Percentiles rank a stretch among this genome's conserved stretches.
phyloP scores from a whole-genome alignment of 2,888 invertebrate genomes.

The Dascillus cervinus region DNA sequence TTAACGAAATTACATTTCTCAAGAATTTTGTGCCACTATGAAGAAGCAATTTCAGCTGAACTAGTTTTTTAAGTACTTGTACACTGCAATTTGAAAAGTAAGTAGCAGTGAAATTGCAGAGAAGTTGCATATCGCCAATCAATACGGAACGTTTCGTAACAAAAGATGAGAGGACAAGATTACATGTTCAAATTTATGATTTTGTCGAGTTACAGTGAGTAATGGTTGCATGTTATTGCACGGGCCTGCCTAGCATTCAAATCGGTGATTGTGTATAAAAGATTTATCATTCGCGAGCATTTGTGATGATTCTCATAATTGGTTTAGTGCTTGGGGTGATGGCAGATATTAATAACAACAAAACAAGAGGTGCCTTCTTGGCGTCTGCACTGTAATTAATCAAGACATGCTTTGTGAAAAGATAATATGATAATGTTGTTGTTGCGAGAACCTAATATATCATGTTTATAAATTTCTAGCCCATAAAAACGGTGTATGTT shows the following conservation, averaged over 20 bases:
- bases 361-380: slow-evolving; percentile 30
- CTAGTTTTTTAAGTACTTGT: no score
- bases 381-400: slow-evolving; percentile 25
- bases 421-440: slow-evolving; percentile 22
- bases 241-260: slow-evolving; percentile 24
- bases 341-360: slow-evolving; percentile 34
- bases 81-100: no score
- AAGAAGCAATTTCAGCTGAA: no score
- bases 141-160: no score
- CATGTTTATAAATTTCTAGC: no score
- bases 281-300: slow-evolving; percentile 33
- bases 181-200: slow-evolving; percentile 24
- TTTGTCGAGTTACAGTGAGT: slow-evolving; percentile 21
- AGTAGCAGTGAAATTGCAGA: no score
- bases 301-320: slow-evolving; percentile 34
- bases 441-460: no score
- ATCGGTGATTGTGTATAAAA: slow-evolving; percentile 31
- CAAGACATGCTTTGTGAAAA: slow-evolving; percentile 18
- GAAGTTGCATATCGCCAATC: no score
- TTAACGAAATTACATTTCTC: no score
- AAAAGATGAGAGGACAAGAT: no score
- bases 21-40: no score
- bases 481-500: no score
- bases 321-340: slow-evolving; percentile 30
- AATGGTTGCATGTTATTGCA: slow-evolving; percentile 28